Conservation (phyloP, 2,888 invertebrate species). For the Sepioteuthis lessoniana region DNA sequence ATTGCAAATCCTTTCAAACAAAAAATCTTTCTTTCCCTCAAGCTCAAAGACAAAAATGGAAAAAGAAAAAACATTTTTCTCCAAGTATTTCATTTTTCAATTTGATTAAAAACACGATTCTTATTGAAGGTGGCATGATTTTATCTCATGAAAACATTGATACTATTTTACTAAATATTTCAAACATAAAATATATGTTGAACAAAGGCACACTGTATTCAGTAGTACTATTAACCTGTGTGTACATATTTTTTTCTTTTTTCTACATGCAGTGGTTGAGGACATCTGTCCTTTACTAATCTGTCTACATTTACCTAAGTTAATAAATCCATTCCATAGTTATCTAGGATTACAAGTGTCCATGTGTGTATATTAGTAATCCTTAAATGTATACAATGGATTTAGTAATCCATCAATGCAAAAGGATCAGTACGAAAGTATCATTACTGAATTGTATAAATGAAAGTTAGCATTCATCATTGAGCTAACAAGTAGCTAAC, state of each 20-base stretch:
- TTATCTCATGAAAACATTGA: too few relatives aligned
- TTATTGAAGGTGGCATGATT: too few relatives aligned
- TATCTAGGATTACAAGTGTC: not conserved
- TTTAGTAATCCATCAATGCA: not conserved
- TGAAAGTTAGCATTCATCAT: too few relatives aligned
- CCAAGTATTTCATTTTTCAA: too few relatives aligned
- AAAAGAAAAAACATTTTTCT: not conserved
- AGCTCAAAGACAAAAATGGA: not conserved
- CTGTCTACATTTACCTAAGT: not conserved
- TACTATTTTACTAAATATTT: too few relatives aligned
- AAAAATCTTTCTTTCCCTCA: not conserved
- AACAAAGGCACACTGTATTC: too few relatives aligned
- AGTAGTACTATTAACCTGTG: not conserved
- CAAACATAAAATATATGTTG: too few relatives aligned
- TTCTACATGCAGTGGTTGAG: not conserved
- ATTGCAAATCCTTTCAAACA: not conserved
- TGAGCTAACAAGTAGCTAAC: not conserved
- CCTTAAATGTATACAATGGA: conserved; percentile 1
- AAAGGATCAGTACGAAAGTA: not conserved
- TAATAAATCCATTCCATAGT: not conserved
- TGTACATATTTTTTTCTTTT: not conserved
- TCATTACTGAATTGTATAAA: not conserved
- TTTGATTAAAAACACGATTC: too few relatives aligned
- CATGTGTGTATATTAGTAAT: not conserved
- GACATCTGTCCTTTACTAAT: not conserved